phyloP scores from a whole-genome alignment of 2,888 invertebrate genomes.

The Agrypnus murinus region DNA sequence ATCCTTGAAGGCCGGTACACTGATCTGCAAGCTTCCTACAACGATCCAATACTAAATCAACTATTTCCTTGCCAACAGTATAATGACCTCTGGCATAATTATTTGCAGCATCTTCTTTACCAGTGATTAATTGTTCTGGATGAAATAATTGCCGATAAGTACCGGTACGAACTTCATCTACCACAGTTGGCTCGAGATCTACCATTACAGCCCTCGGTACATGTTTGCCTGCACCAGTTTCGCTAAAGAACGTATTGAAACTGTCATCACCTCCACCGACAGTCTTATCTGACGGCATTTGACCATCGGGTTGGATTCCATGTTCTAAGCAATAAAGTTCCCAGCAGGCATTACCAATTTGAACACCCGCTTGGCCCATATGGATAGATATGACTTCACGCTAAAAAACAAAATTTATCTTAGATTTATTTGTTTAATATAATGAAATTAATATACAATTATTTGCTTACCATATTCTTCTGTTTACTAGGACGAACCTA shows the following conservation, averaged over 20 bases:
- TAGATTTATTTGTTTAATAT: neutral
- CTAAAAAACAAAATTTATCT: slow-evolving; percentile 72
- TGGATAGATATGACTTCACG: slow-evolving; percentile 88
- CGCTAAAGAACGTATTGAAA: slow-evolving; percentile 82
- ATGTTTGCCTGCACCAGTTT: slow-evolving; percentile 87
- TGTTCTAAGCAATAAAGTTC: slow-evolving; percentile 85
- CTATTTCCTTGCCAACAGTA: slow-evolving; percentile 84
- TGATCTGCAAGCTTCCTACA: slow-evolving; percentile 80
- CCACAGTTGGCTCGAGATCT: slow-evolving; percentile 88
- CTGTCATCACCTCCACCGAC: slow-evolving; percentile 62
- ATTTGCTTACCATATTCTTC: no score
- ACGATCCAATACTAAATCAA: slow-evolving; percentile 79
- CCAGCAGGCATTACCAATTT: slow-evolving; percentile 87
- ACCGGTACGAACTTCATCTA: slow-evolving; percentile 79
- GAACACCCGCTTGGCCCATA: slow-evolving; percentile 87
- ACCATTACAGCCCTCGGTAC: slow-evolving; percentile 89
- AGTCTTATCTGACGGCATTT: slow-evolving; percentile 73
- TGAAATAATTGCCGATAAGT: slow-evolving; percentile 83
- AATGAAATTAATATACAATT: no score
- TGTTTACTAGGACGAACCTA: no score
- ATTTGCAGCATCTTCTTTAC: slow-evolving; percentile 90
- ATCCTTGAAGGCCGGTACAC: slow-evolving; percentile 76
- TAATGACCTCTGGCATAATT: slow-evolving; percentile 87
- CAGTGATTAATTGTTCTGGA: slow-evolving; percentile 87
- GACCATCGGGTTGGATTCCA: slow-evolving; percentile 76